Conservation (phyloP, 2,888 invertebrate species). For the Calameuta filiformis region DNA sequence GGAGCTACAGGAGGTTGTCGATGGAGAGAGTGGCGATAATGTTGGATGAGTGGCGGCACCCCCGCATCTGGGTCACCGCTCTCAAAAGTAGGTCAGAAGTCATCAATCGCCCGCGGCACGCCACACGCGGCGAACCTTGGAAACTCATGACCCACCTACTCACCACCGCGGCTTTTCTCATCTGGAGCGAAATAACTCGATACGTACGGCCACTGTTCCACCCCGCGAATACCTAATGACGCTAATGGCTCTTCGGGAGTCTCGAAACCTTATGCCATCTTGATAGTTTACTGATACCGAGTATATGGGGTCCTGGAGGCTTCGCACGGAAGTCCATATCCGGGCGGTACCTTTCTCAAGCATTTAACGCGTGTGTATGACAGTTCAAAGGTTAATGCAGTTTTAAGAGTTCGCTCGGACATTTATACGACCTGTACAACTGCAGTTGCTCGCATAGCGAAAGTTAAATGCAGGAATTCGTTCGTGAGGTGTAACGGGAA, state of each 20-base stretch:
- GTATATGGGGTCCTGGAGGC: neutral
- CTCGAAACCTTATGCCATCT: neutral
- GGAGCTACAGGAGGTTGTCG: constrained; percentile 22
- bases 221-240: neutral
- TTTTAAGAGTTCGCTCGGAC: neutral
- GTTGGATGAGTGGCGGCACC: constrained; percentile 45
- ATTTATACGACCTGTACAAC: neutral
- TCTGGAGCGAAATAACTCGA: constrained; percentile 34
- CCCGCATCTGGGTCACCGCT: constrained; percentile 57
- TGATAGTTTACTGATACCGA: neutral
- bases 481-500: neutral
- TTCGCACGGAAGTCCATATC: neutral
- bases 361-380: neutral
- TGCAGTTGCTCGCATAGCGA: neutral
- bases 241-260: neutral
- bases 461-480: neutral
- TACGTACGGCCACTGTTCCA: constrained; percentile 14
- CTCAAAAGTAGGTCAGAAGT: constrained; percentile 60
- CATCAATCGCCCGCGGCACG: constrained; percentile 51
- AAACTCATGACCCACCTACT: constrained; percentile 29
- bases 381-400: neutral
- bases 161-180: constrained; percentile 29
- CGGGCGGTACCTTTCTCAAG: neutral
- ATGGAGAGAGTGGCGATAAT: constrained; percentile 28
- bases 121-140: constrained; percentile 34